Percentiles rank a stretch among this genome's conserved stretches.
phyloP scores from a whole-genome alignment of 1,140 invertebrate genomes.

The Brachionus asplanchnoidis region DNA sequence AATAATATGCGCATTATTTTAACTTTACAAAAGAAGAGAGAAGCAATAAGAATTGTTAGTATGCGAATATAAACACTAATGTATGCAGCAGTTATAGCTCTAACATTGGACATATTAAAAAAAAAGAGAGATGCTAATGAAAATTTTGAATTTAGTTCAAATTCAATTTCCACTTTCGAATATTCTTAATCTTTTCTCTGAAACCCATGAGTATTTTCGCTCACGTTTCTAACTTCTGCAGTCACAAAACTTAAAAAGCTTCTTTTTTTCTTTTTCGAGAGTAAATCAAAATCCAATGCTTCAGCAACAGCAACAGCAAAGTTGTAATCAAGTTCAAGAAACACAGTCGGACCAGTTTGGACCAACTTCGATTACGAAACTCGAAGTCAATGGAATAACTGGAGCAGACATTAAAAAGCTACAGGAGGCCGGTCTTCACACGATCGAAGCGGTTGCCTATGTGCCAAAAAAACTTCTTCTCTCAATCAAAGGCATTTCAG shows the following conservation, averaged over 20 bases:
- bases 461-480: slow-evolving; percentile 83
- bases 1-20: not conserved
- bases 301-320: slow-evolving; percentile 18
- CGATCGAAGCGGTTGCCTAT: slow-evolving; percentile 90
- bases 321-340: slow-evolving; percentile 23
- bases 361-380: slow-evolving; percentile 16
- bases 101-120: not conserved
- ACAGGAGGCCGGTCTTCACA: slow-evolving; percentile 83
- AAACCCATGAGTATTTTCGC: not conserved
- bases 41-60: not conserved
- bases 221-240: not conserved
- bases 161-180: not conserved
- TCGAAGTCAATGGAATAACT: slow-evolving; percentile 68
- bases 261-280: not conserved
- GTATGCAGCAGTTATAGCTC: not conserved
- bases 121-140: not conserved
- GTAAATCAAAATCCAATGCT: not conserved
- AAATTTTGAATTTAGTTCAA: not conserved
- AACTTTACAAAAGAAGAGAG: not conserved
- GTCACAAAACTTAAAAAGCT: not conserved
- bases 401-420: slow-evolving; percentile 86
- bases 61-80: not conserved
- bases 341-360: slow-evolving; percentile 36
- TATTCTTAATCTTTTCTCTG: not conserved
- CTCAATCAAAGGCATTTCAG: slow-evolving; percentile 90